phyloP scores from a whole-genome alignment of 1,140 invertebrate species.

The Drosophila arawakana region DNA sequence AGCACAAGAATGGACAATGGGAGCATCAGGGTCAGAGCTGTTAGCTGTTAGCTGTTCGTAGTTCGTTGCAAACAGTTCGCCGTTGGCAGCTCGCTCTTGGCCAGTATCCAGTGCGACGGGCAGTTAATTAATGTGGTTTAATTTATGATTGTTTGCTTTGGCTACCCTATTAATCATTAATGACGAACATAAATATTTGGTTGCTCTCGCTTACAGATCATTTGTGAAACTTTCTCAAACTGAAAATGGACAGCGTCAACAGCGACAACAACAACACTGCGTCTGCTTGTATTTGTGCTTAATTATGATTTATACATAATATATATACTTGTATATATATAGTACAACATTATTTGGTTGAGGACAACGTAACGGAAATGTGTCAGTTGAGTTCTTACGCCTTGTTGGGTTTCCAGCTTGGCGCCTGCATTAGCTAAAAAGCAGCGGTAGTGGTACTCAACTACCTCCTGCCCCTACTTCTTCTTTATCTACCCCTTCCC shows the following conservation, averaged over 20 bases:
- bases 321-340: slow-evolving; percentile 18
- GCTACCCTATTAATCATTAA: slow-evolving; percentile 62
- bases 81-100: too few species aligned
- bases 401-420: slow-evolving; percentile 4
- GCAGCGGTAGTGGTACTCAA: slow-evolving; percentile 8
- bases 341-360: slow-evolving; percentile 17
- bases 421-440: slow-evolving; percentile 59
- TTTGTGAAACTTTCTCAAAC: slow-evolving; percentile 47
- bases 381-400: slow-evolving; percentile 19
- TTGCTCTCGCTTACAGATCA: slow-evolving; percentile 50
- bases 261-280: slow-evolving; percentile 16
- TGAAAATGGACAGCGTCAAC: slow-evolving; percentile 37
- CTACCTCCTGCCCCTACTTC: too few species aligned
- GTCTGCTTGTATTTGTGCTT: slow-evolving; percentile 55
- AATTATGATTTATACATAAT: slow-evolving; percentile 70
- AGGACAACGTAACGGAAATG: slow-evolving; percentile 29
- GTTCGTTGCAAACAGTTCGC: too few species aligned
- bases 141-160: slow-evolving; percentile 64
- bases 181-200: slow-evolving; percentile 66
- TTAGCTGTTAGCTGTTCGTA: neutral
- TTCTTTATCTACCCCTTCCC: neutral
- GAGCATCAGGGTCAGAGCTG: neutral
- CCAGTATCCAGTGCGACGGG: slow-evolving; percentile 32
- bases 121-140: slow-evolving; percentile 69
- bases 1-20: slow-evolving; percentile 26